Evolutionary conservation across 1,140 invertebrate genomes (phyloP).

Genomic region (Augochlora pura): DNA sequence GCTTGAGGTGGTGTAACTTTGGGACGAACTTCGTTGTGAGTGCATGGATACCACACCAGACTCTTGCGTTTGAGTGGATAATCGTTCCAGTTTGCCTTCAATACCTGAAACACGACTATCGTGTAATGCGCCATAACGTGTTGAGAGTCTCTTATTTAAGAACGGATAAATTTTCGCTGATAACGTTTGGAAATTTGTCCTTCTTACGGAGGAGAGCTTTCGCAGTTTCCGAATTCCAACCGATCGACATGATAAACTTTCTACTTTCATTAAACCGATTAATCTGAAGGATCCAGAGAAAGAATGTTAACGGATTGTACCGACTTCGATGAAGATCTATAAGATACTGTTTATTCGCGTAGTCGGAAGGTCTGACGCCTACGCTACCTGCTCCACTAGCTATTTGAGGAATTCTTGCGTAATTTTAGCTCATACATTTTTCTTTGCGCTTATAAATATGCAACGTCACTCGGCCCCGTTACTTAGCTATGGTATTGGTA

Average conservation of each 20-base stretch:
- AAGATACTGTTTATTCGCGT: slow-evolving; percentile 59
- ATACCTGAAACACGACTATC: slow-evolving; percentile 67
- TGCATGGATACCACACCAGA: slow-evolving; percentile 89
- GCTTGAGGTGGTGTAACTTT: slow-evolving; percentile 81
- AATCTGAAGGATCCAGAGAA: neutral
- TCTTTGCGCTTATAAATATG: slow-evolving; percentile 35
- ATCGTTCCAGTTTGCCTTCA: slow-evolving; percentile 77
- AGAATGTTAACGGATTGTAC: neutral
- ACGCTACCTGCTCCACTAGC: slow-evolving; percentile 55
- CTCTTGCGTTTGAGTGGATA: slow-evolving; percentile 79
- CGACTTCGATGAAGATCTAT: slow-evolving; percentile 30
- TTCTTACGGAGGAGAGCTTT: slow-evolving; percentile 56
- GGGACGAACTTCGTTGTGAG: slow-evolving; percentile 83
- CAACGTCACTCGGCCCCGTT: neutral
- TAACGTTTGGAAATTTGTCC: neutral
- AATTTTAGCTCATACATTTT: slow-evolving; percentile 64
- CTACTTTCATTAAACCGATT: neutral
- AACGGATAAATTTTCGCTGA: neutral
- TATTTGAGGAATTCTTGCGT: slow-evolving; percentile 68
- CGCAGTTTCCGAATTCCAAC: slow-evolving; percentile 42
- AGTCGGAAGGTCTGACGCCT: slow-evolving; percentile 46
- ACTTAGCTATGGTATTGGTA: neutral
- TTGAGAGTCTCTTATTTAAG: neutral
- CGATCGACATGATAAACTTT: neutral
- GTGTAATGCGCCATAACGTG: neutral